These are phyloP conservation scores for Bryconaethiops microstoma DNA, from an alignment of 2,797 vertebrate species.

Conservation along the genomic window DNA sequence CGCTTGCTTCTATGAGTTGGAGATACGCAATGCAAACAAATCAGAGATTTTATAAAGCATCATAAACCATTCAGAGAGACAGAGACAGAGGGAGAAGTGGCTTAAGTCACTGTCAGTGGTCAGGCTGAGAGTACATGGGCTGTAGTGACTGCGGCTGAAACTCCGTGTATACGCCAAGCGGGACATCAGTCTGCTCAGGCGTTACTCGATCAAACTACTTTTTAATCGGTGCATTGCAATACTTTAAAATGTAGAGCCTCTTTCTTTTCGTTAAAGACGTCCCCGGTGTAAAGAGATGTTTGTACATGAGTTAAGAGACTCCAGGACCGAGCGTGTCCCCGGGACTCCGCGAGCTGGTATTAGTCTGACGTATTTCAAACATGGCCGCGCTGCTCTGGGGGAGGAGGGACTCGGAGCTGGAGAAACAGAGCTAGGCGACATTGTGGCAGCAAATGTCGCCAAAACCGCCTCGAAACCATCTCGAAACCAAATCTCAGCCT, in stretches of 20 bases:
- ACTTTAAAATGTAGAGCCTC: no score
- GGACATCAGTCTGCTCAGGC: background rate
- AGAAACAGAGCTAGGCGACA: background rate
- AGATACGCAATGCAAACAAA: background rate
- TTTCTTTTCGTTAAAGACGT: no score
- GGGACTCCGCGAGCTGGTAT: background rate
- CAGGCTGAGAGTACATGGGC: background rate
- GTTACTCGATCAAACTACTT: no score
- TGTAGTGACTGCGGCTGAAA: background rate
- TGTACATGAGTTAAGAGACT: no score
- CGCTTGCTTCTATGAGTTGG: background rate
- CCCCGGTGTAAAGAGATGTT: no score
- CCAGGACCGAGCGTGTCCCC: background rate
- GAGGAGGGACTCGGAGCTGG: background rate
- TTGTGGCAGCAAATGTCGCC: background rate
- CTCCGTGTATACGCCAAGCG: background rate
- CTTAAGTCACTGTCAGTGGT: background rate
- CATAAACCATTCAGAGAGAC: background rate
- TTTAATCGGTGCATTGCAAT: no score
- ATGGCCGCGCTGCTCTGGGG: slow-evolving; percentile 3
- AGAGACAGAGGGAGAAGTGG: background rate
- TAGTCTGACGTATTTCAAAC: slow-evolving; percentile 9
- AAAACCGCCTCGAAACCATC: background rate
- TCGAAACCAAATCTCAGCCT: no score
- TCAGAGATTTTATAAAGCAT: background rate